These are phyloP conservation scores for Recurvirostra avosetta DNA, from an alignment of 2,113 vertebrate species.

Conservation along the genomic window DNA sequence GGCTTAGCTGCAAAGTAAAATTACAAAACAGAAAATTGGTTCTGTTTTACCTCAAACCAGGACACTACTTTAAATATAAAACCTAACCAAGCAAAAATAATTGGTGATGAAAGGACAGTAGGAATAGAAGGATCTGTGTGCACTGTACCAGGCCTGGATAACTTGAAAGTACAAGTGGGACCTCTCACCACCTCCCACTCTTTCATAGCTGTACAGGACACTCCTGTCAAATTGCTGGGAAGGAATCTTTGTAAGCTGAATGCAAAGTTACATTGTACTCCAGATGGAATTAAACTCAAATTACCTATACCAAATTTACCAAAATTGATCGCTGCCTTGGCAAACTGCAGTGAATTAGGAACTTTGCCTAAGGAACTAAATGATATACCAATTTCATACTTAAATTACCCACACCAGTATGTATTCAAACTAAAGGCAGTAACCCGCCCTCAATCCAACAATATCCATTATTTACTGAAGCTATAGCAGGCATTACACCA, in stretches of 20 bases:
- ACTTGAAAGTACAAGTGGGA: neutral
- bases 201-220: neutral
- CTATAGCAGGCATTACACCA: neutral
- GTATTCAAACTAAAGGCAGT: neutral
- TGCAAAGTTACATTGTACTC: neutral
- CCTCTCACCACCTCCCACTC: neutral
- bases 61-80: neutral
- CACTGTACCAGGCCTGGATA: neutral
- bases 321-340: neutral
- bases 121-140: neutral
- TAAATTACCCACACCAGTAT: neutral
- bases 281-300: neutral
- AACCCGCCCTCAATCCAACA: neutral
- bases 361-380: neutral
- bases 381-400: neutral
- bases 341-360: neutral
- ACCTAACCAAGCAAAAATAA: neutral
- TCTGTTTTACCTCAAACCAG: too few relatives aligned
- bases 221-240: neutral
- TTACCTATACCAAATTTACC: neutral
- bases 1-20: too few relatives aligned
- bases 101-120: neutral
- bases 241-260: neutral
- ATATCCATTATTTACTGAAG: neutral
- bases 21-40: too few relatives aligned